Evolutionary conservation across 2,888 invertebrate species (phyloP).

Genomic region (Blastobasis lacticolella): DNA sequence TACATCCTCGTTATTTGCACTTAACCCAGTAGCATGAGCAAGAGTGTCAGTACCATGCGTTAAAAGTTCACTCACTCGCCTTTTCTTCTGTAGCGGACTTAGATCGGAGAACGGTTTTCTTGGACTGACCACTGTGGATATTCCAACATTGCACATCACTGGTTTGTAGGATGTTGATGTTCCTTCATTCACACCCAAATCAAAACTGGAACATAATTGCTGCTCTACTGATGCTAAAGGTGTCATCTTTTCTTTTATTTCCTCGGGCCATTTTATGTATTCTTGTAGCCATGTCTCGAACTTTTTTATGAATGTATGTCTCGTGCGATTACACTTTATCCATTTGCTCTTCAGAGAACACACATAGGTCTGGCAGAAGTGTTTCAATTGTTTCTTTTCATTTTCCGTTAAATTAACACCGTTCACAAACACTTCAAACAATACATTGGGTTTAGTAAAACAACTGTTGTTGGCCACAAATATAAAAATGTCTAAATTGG

Average conservation of each 20-base stretch:
- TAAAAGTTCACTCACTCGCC: conserved; percentile 4
- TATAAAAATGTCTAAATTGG: background rate
- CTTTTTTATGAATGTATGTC: conserved; percentile 5
- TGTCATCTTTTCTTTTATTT: conserved; percentile 2
- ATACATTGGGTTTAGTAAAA: background rate
- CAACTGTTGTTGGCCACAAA: background rate
- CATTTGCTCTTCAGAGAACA: conserved; percentile 3
- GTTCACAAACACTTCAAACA: conserved; percentile 1
- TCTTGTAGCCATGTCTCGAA: conserved; percentile 9
- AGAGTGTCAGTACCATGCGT: conserved; percentile 3
- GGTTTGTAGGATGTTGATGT: conserved; percentile 1
- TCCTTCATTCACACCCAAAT: conserved; percentile 4
- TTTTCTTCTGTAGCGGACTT: conserved; percentile 6
- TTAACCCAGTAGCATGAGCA: background rate
- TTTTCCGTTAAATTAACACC: conserved; percentile 2
- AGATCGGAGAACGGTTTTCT: conserved; percentile 4
- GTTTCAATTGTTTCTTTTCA: conserved; percentile 6
- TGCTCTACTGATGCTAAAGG: conserved; percentile 1
- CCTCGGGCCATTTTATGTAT: conserved; percentile 5
- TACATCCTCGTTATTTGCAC: conserved; percentile 3
- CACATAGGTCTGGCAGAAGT: conserved; percentile 6
- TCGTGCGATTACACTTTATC: background rate
- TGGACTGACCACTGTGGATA: background rate
- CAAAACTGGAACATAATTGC: conserved; percentile 5
- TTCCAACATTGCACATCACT: conserved; percentile 2